Base-by-base conservation (phyloP, 2,888 invertebrate species). In the Crocallis elinguaria region DNA sequence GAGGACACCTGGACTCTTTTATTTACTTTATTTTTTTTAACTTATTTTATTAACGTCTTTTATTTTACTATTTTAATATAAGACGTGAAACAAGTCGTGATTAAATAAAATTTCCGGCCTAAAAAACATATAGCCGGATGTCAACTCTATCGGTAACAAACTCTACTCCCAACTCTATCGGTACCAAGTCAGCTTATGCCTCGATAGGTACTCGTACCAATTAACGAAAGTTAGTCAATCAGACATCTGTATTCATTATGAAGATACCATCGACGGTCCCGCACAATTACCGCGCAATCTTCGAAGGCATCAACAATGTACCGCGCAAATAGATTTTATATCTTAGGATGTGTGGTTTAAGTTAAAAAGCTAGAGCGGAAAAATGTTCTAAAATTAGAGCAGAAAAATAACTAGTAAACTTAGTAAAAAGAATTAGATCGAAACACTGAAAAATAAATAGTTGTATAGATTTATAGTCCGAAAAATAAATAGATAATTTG, bases 241-340 rank as follows among this genome's bases (percentile, higher is more conserved):
- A 74, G 74, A 66, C 69, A 71, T 66, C 71, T 67, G 66, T 66
- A 64, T 69, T 74, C 74, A 80, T 81, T 79, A 80, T 66, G 56
- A 58, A 65, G 84, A 84, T 83, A 79, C 55, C 69, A 82, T 85
- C 84, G 57, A 62, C 63, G 43, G 66, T 17, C 60, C 62, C 62
- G 64, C 57, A 73, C 77, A 77, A 80, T 80, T 79, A 75, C 76
- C 70, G 69, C 63, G 69, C 79, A 77, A 79, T 80, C 77, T 79
- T 63, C 62, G 67, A 75, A 76, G 79, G 75, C 76, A 83, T 84
- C 82, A 78, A 83, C 84, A 79, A 73, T 73, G 77, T 77, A 73
- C 72, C 73, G 73, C 75, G 73, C 76, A 82, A 84, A 84, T 84
- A 84, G 84, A 83, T 84, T 83, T 81, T 81, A 79, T 82, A 79